A percentile compares a stretch with the other conserved stretches of the same genome.
phyloP scores from a whole-genome alignment of 2,888 invertebrate genomes.

The Rhopalosiphum nymphaeae region DNA sequence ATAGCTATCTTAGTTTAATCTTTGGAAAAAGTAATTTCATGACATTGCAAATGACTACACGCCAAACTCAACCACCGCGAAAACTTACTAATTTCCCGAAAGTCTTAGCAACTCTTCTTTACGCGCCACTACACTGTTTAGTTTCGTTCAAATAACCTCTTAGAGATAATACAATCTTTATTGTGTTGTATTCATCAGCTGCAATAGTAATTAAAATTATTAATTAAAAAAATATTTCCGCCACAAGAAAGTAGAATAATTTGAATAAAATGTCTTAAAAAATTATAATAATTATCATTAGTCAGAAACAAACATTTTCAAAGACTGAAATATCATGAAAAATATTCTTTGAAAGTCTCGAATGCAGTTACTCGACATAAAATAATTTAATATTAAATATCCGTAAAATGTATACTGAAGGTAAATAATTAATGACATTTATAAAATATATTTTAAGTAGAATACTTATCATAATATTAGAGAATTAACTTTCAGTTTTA shows the following conservation, averaged over 20 bases:
- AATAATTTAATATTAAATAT: too few species aligned
- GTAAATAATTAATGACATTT: background rate
- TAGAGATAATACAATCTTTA: background rate
- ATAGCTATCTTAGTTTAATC: background rate
- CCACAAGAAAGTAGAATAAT: background rate
- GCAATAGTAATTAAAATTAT: background rate
- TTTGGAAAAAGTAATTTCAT: constrained; percentile 17
- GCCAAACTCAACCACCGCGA: constrained; percentile 1
- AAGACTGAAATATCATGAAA: background rate
- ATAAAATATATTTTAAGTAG: background rate
- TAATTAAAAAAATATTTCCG: background rate
- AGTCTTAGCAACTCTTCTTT: background rate
- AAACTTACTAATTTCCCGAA: constrained; percentile 34
- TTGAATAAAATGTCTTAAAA: background rate
- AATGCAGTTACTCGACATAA: background rate
- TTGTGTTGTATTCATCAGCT: background rate
- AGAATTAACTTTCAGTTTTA: background rate
- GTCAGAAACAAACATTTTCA: background rate
- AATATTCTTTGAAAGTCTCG: background rate
- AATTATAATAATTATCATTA: background rate
- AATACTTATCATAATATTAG: background rate
- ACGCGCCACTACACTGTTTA: background rate
- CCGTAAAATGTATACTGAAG: background rate
- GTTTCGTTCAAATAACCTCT: background rate
- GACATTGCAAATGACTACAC: constrained; percentile 31